phyloP scores from a whole-genome alignment of 2,113 vertebrate species.

The Zosterops borbonicus region DNA sequence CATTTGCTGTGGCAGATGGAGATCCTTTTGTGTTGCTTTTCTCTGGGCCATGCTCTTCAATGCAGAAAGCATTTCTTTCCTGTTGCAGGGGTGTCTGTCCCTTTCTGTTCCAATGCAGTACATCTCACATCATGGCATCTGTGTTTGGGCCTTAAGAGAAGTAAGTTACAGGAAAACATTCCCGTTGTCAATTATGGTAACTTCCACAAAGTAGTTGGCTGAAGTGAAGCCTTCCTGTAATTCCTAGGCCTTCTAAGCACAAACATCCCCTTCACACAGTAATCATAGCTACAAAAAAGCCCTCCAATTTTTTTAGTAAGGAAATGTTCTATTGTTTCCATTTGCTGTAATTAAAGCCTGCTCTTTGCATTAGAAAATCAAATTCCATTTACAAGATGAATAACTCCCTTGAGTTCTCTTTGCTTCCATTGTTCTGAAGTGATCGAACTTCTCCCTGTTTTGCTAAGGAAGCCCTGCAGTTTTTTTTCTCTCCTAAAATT shows the following conservation, averaged over 20 bases:
- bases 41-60: background rate
- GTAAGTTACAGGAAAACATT: background rate
- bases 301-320: background rate
- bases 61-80: background rate
- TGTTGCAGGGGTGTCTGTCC: background rate
- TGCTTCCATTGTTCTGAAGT: background rate
- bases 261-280: background rate
- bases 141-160: background rate
- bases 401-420: background rate
- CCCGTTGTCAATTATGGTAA: background rate
- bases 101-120: background rate
- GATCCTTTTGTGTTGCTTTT: background rate
- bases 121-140: background rate
- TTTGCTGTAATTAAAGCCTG: constrained; percentile 28
- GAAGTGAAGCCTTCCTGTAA: background rate
- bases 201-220: background rate
- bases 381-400: background rate
- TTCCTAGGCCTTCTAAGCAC: background rate
- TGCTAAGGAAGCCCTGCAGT: background rate
- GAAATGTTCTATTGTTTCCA: constrained; percentile 38
- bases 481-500: background rate
- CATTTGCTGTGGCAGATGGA: background rate
- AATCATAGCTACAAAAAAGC: background rate
- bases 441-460: background rate
- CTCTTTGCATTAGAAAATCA: constrained; percentile 44